Evolutionary conservation across 2,113 vertebrate species (phyloP).

Genomic region (Podarcis raffonei): DNA sequence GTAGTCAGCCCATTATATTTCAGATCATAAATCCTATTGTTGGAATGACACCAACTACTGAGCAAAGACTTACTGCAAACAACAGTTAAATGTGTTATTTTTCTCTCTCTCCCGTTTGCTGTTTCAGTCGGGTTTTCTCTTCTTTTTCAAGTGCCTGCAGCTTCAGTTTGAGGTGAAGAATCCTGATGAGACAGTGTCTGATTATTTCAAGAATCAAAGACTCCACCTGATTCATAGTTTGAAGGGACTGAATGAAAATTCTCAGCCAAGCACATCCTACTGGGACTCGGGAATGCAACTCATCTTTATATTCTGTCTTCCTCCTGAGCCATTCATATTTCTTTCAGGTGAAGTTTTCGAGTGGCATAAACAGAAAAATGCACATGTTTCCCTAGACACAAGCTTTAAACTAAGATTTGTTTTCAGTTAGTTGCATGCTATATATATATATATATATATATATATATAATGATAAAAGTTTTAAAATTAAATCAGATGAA

Average conservation of each 20-base stretch:
- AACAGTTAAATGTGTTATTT: conserved; percentile 25
- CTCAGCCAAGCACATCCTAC: neutral
- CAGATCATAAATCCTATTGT: neutral
- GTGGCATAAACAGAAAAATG: conserved; percentile 1
- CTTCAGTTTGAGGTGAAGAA: conserved; percentile 41
- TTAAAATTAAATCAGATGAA: conserved; percentile 44
- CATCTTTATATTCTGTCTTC: conserved; percentile 2
- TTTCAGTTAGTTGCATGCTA: conserved; percentile 15
- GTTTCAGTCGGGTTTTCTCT: neutral
- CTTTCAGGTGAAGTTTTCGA: neutral
- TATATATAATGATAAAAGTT: neutral
- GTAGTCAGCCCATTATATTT: neutral
- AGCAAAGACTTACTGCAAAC: conserved; percentile 11
- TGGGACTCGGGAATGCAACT: neutral
- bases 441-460: neutral
- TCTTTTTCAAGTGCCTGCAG: conserved; percentile 15
- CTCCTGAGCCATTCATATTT: conserved; percentile 8
- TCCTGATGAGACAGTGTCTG: conserved; percentile 1
- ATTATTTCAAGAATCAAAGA: conserved; percentile 5
- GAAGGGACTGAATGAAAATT: neutral
- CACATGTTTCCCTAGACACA: neutral
- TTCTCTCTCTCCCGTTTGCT: conserved; percentile 32
- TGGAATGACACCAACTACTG: neutral
- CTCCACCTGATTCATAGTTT: neutral
- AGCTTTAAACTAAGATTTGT: conserved; percentile 22